phyloP scores from a whole-genome alignment of 2,113 vertebrate genomes.

The Sus scrofa region T2T-Sscrofa CM000823.6:18351501-18352000 shows the following conservation, averaged over 20 bases:
- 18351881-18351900: neutral
- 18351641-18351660: constrained; percentile 65
- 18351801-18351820: neutral
- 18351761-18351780: neutral
- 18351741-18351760: neutral
- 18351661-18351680: neutral
- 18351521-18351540: neutral
- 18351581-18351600: neutral
- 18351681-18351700: neutral
- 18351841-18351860: neutral
- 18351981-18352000: neutral
- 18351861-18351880: neutral
- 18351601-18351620: neutral
- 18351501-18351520: neutral
- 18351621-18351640: constrained; percentile 52
- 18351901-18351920: neutral
- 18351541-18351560: neutral
- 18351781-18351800: neutral
- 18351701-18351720: neutral
- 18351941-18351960: neutral
- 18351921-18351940: neutral
- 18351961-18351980: neutral
- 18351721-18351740: neutral
- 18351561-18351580: neutral
- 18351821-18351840: neutral